Conservation (phyloP, 30 jellyfish, hydroid and myxozoan genomes). For the Aurelia coerulea region DNA sequence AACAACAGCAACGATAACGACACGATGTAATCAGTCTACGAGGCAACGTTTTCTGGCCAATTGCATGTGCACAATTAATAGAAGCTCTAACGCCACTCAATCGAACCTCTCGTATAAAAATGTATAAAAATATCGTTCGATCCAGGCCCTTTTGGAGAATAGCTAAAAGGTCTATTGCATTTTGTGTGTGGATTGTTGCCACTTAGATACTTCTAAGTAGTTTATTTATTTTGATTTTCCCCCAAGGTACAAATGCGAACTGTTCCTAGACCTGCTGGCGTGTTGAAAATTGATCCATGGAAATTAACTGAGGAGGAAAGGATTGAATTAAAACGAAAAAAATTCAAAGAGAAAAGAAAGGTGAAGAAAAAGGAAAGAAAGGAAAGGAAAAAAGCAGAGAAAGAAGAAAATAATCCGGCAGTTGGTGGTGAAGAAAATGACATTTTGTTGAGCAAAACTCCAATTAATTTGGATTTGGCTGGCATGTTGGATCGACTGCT, state of each 20-base stretch:
- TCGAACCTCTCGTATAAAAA: no score
- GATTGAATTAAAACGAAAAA: slow-evolving; percentile 35
- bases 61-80: no score
- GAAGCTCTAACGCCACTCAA: no score
- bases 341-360: slow-evolving; percentile 47
- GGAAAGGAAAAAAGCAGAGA: slow-evolving; percentile 40
- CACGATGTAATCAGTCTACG: no score
- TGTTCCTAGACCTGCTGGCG: neutral
- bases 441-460: neutral
- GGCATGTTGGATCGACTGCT: slow-evolving; percentile 60
- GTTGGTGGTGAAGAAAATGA: neutral
- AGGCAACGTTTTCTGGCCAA: no score
- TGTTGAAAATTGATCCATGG: neutral
- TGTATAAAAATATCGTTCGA: no score
- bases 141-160: no score
- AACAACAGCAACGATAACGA: no score
- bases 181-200: no score
- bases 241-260: neutral
- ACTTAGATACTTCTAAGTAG: no score
- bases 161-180: no score
- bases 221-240: no score
- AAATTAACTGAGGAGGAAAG: slow-evolving; percentile 47
- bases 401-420: neutral
- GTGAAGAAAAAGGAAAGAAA: slow-evolving; percentile 63
- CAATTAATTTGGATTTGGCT: slow-evolving; percentile 52